These are phyloP conservation scores for Litoditis marina DNA, from an alignment of 2,888 invertebrate genomes.

Conservation along the genomic window DNA sequence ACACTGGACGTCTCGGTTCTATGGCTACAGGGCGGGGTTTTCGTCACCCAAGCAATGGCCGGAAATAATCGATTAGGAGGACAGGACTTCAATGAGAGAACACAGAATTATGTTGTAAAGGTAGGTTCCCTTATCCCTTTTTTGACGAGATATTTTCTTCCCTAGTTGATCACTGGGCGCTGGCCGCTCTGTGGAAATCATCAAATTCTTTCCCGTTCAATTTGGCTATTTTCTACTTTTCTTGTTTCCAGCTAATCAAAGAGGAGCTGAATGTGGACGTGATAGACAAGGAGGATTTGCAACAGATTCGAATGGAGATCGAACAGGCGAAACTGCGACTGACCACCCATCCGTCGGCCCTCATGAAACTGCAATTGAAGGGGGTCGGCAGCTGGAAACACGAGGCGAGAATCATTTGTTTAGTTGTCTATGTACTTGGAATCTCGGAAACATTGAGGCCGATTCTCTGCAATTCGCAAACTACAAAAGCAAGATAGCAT, in stretches of 20 bases:
- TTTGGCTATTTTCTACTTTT: no score
- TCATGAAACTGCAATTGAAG: slow-evolving; percentile 60
- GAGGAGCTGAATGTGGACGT: slow-evolving; percentile 55
- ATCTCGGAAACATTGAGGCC: no score
- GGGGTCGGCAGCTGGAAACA: slow-evolving; percentile 57
- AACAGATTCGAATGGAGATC: slow-evolving; percentile 63
- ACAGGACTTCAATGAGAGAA: slow-evolving; percentile 66
- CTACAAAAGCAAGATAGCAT: no score
- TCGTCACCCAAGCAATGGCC: slow-evolving; percentile 66
- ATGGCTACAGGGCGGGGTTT: slow-evolving; percentile 66
- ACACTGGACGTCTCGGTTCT: slow-evolving; percentile 66
- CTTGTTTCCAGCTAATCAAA: slow-evolving; percentile 48
- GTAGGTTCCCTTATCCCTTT: slow-evolving; percentile 16
- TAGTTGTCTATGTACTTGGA: neutral
- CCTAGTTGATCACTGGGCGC: neutral
- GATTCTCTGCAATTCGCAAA: no score
- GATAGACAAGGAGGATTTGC: slow-evolving; percentile 64
- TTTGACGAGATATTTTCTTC: no score
- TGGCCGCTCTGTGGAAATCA: neutral
- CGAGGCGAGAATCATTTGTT: no score
- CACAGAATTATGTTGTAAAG: slow-evolving; percentile 61
- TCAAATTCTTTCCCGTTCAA: no score
- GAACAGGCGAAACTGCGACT: slow-evolving; percentile 63
- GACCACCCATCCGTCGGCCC: slow-evolving; percentile 34
- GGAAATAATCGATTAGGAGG: slow-evolving; percentile 67